Evolutionary conservation across 2,888 invertebrate genomes (phyloP).

Genomic region (Steinernema hermaphroditum): DNA sequence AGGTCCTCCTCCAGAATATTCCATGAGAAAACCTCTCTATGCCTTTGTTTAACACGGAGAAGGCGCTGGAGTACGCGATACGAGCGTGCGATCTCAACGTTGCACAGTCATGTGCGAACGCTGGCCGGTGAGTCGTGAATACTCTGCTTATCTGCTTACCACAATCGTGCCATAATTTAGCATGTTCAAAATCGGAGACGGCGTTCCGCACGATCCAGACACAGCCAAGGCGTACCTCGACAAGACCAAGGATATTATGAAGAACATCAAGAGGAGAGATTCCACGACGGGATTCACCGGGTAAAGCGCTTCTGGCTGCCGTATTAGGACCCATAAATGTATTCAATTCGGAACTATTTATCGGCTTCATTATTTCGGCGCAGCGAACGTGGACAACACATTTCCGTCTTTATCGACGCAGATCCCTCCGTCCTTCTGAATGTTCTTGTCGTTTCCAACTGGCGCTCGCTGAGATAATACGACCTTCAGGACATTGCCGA

Average conservation of each 20-base stretch:
- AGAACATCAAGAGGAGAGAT: slow-evolving; percentile 14
- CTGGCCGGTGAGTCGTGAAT: slow-evolving; percentile 70
- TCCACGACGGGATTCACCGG: slow-evolving; percentile 13
- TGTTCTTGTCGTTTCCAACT: background rate
- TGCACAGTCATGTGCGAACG: slow-evolving; percentile 85
- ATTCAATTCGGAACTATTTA: too few relatives aligned
- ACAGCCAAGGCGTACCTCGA: slow-evolving; percentile 55
- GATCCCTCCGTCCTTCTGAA: background rate
- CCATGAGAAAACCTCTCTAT: too few relatives aligned
- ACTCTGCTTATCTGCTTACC: background rate
- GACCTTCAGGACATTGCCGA: background rate
- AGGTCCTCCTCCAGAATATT: too few relatives aligned
- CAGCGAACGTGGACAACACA: background rate
- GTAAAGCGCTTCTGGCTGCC: background rate
- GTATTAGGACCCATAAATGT: background rate
- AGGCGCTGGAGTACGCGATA: slow-evolving; percentile 79
- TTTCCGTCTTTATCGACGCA: background rate
- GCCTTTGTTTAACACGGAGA: too few relatives aligned
- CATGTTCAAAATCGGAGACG: slow-evolving; percentile 65
- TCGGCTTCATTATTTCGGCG: slow-evolving; percentile 9
- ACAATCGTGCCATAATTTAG: too few relatives aligned
- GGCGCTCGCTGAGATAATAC: background rate
- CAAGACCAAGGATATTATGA: slow-evolving; percentile 47
- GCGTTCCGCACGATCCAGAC: slow-evolving; percentile 56
- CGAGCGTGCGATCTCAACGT: slow-evolving; percentile 83